Conservation (phyloP, 2,113 vertebrate genomes). For the Diglossa brunneiventris region DNA sequence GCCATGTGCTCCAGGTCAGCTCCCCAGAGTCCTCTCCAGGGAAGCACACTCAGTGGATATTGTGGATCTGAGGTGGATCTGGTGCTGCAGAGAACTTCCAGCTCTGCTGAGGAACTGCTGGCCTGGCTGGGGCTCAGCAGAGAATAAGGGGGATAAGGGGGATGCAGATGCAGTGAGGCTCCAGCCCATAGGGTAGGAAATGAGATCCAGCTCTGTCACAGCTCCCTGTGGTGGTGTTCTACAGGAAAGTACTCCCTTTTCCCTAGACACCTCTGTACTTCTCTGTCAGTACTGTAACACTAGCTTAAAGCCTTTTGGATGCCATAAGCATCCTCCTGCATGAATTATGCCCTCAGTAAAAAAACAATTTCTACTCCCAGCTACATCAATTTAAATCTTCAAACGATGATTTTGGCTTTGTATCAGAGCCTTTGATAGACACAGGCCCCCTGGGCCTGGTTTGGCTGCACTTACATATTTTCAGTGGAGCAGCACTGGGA, state of each 20-base stretch:
- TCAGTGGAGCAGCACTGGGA: not conserved
- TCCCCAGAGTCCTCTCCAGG: not conserved
- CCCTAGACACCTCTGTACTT: not conserved
- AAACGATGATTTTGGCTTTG: not conserved
- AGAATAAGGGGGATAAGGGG: not conserved
- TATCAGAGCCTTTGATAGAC: not conserved
- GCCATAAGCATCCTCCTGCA: not conserved
- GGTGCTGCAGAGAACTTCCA: not conserved
- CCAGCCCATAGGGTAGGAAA: not conserved
- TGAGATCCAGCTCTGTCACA: not conserved
- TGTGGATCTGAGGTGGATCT: not conserved
- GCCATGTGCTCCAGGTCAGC: not conserved
- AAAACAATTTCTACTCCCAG: constrained; percentile 3
- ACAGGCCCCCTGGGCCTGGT: not conserved
- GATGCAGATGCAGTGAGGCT: not conserved
- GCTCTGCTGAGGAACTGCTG: not conserved
- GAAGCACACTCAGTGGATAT: fast-evolving
- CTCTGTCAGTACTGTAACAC: not conserved
- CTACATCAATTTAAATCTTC: constrained; percentile 17
- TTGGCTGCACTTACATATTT: not conserved
- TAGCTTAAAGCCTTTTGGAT: not conserved
- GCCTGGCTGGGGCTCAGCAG: not conserved
- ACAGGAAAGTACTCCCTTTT: not conserved
- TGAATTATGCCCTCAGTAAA: constrained; percentile 18
- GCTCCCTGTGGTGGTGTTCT: not conserved